Conservation (phyloP, 92 coral and sea anemone species). For the Actinernus sp. region DNA sequence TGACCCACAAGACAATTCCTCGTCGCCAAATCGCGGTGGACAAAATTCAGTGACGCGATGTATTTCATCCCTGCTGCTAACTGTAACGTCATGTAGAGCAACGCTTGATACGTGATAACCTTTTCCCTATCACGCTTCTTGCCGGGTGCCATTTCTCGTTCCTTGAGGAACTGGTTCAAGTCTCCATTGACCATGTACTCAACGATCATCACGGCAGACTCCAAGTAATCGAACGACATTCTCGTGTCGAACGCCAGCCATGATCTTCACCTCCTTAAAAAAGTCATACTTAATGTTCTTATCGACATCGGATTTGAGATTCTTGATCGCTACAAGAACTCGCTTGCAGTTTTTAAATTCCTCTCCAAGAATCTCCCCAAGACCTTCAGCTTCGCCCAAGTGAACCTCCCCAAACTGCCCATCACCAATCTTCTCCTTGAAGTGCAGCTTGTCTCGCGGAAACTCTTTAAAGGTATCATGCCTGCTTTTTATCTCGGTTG, state of each 20-base stretch:
- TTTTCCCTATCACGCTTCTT: slow-evolving; percentile 28
- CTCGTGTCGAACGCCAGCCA: slow-evolving; percentile 93
- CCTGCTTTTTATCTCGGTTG: slow-evolving; percentile 57
- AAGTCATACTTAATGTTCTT: slow-evolving; percentile 95
- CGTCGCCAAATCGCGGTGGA: slow-evolving; percentile 97
- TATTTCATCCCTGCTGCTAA: slow-evolving; percentile 98
- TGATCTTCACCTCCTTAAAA: slow-evolving; percentile 96
- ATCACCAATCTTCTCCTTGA: slow-evolving; percentile 94
- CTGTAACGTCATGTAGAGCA: slow-evolving; percentile 89
- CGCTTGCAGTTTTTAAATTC: slow-evolving; percentile 51
- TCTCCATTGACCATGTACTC: slow-evolving; percentile 99
- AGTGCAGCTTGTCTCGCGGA: slow-evolving; percentile 84
- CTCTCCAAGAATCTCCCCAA: slow-evolving; percentile 70
- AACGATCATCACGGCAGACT: slow-evolving; percentile 94
- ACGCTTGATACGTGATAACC: slow-evolving; percentile 70
- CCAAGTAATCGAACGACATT: slow-evolving; percentile 92
- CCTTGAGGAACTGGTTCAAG: slow-evolving; percentile 91
- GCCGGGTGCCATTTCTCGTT: slow-evolving; percentile 67
- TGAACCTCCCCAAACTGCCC: slow-evolving; percentile 99
- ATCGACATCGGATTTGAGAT: slow-evolving; percentile 82
- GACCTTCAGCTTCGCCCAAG: slow-evolving; percentile 82
- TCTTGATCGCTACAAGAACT: slow-evolving; percentile 87
- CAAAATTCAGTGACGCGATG: slow-evolving; percentile 91
- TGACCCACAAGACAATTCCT: slow-evolving; percentile 97
- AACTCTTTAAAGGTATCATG: slow-evolving; percentile 81